phyloP scores from a whole-genome alignment of 1,140 invertebrate genomes.

The Nephotettix cincticeps region DNA sequence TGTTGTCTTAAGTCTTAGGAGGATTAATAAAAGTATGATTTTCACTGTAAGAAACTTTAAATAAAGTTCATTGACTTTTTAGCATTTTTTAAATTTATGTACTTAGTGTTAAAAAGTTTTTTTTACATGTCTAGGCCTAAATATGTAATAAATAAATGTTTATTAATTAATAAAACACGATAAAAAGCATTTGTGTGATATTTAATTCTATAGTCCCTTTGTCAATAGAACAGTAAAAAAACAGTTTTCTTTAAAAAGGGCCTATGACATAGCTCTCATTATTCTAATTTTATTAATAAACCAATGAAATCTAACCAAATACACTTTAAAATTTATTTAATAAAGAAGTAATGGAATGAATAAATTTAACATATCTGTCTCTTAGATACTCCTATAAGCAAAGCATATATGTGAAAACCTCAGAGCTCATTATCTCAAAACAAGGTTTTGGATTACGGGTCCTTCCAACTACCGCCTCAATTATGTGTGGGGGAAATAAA shows the following conservation, averaged over 20 bases:
- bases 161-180: background rate
- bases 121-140: no score
- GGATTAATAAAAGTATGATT: background rate
- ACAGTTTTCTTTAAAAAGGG: slow-evolving; percentile 14
- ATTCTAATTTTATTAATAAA: background rate
- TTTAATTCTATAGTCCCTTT: background rate
- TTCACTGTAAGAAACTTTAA: no score
- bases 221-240: slow-evolving; percentile 19
- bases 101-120: no score
- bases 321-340: background rate
- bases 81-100: no score
- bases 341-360: background rate
- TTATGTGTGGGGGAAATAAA: no score
- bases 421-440: slow-evolving; percentile 3
- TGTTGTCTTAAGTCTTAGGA: slow-evolving; percentile 1
- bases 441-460: background rate
- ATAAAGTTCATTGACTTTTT: no score
- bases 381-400: background rate
- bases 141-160: background rate
- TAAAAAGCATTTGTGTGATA: background rate
- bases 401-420: background rate
- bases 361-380: background rate
- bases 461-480: slow-evolving; percentile 19
- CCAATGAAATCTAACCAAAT: background rate
- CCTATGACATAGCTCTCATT: slow-evolving; percentile 10